Evolutionary conservation across 2,888 invertebrate species (phyloP).

Genomic region (Temnothorax ravouxi): DNA sequence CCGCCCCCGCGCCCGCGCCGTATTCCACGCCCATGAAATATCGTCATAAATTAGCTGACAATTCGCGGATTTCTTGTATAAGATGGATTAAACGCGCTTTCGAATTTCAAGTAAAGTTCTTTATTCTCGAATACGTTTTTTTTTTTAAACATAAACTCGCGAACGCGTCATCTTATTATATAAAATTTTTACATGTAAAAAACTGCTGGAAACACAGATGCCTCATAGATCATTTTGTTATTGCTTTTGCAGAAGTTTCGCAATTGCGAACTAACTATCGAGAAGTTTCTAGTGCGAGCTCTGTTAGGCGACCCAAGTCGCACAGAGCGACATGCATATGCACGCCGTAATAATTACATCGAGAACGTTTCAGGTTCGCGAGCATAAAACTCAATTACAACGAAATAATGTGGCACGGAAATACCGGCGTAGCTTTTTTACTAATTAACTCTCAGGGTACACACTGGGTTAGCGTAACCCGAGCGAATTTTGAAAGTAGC

Average conservation of each 20-base stretch:
- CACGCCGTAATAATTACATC: conserved; percentile 35
- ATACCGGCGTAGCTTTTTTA: conserved; percentile 1
- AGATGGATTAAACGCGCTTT: conserved; percentile 2
- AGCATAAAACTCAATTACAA: conserved; percentile 35
- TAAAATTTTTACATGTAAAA: not conserved
- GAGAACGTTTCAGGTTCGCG: conserved; percentile 14
- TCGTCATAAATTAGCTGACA: conserved; percentile 38
- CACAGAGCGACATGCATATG: conserved; percentile 23
- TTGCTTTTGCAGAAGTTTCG: conserved; percentile 32
- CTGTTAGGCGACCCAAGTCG: conserved; percentile 14
- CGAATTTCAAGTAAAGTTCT: not conserved
- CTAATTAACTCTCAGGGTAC: no score
- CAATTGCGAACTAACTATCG: conserved; percentile 27
- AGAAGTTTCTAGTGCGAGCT: conserved; percentile 17
- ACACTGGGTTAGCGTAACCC: no score
- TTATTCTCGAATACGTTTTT: not conserved
- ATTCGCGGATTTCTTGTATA: conserved; percentile 29
- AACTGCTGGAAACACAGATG: not conserved
- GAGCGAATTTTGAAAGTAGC: no score
- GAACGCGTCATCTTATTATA: not conserved
- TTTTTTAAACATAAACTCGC: not conserved
- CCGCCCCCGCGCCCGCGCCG: not conserved
- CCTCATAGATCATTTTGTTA: conserved; percentile 17
- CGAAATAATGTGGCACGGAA: conserved; percentile 11
- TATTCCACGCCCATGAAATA: conserved; percentile 35